Evolutionary conservation across 1,140 invertebrate genomes (phyloP), one percentile per base, ranked within the genome.

Genomic region (Chelonus insularis): DNA sequence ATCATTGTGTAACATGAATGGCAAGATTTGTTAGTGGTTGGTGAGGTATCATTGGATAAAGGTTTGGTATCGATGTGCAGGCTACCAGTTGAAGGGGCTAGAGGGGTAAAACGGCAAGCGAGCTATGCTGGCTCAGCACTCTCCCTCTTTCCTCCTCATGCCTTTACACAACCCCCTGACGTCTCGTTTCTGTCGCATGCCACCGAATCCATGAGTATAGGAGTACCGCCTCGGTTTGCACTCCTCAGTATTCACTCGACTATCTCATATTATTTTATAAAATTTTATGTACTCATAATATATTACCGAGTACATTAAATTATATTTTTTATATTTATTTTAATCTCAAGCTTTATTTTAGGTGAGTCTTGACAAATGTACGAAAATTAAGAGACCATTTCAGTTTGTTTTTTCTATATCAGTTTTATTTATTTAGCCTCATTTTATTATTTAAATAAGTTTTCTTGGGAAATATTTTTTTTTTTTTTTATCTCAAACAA

Each of bases 21-120:
- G 16, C 32, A 55, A 55, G 16, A 55, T 52, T 52, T 52, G 25
- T 52, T 34, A 32, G 25, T 21, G 32, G 45, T 48, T 23, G 45
- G 20, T 48, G 45, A 48, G 45, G 45, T 48, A 48, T 48, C 45
- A 48, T 48, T 48, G 36, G 41, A 52, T 57, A 48, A 73, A 69
- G 75, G 71, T 71, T 74, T 78, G 76, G 75, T 81, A 81, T 81
- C 79, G 78, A 81, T 80, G 79, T 75, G 77, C 76, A 77, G 77
- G 63, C 57, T 57, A 48, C 45, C 48, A 61, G 59, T 52, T 61
- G 59, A 47, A 25, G 39, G 18, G 41, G 43, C 1, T 14, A 34
- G 47, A 32, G 21, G 16, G 39, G 32, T 36, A 32, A 32, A 34
- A 43, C 20, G 48, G 12, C 75, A 73, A 74, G 74, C 69, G 68